Base-by-base conservation (phyloP, 2,113 vertebrate species). In the Toxostoma redivivum region DNA sequence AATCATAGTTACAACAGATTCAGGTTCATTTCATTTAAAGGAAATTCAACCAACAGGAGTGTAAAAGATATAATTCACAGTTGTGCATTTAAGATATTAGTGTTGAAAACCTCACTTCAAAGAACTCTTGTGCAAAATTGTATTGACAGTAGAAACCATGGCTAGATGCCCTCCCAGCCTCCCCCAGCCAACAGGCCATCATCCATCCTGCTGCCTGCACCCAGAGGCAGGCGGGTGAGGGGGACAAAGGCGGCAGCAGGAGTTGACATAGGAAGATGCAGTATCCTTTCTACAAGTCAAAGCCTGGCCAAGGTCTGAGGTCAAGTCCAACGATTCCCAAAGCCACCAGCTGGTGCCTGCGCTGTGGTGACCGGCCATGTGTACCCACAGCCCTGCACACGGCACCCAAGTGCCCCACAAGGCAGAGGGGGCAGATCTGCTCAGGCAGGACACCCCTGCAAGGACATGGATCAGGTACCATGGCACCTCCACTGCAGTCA, bases 1-100 rank as follows among this genome's bases (percentile, higher is more conserved):
- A 93, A 83, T 95, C 92, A 84, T 94, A 92, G 86, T 95, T 94
- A 95, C 88, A 95, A 95, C 81, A 87, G 94, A 92, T 90, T 87
- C 79, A 66, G 95, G 82, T 94, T 95, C 93, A 88, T 95, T 94
- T 94, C 61, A 8, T 95, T 94, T 91, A 96, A 96, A 97, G 83
- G 88, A 95, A 88, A 95, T 95, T 96, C 90, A 95, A 95, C 88
- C 95, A 95, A 94, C 70, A 93, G 95, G 88, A 97, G 95, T 96
- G 93, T 95, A 96, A 92, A 95, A 97, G 95, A 87, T 92, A 90
- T 95, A 95, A 96, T 97, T 97, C 97, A 97, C 92, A 97, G 96
- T 96, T 96, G 92, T 95, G 94, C 91, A 95, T 96, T 96, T 96
- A 92, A 94, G 97, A 95, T 94, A 97, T 72, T 96, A 95, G 91